Percentiles rank a stretch among this genome's conserved stretches.
Evolutionary conservation across 1,140 invertebrate genomes (phyloP).

Genomic region (Bombus polaris): DNA sequence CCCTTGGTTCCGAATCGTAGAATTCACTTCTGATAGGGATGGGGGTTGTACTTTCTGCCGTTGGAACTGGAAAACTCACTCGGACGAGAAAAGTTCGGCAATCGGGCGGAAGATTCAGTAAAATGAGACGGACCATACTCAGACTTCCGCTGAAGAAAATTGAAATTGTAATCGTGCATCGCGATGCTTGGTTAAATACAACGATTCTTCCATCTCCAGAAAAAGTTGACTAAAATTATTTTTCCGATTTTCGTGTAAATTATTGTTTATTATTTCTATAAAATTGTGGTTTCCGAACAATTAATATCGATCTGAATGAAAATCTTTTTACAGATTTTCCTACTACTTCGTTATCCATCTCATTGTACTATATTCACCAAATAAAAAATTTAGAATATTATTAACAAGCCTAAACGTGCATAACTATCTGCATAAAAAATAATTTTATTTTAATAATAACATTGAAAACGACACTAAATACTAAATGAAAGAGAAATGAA

Average conservation of each 20-base stretch:
- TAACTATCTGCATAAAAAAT: no score
- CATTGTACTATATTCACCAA: no score
- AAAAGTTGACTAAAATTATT: no score
- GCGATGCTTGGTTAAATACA: neutral
- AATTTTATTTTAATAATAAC: neutral
- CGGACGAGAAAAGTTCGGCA: conserved; percentile 47
- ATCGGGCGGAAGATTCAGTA: conserved; percentile 19
- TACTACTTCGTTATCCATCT: no score
- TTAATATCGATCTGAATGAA: no score
- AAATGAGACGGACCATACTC: conserved; percentile 19
- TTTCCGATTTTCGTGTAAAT: no score
- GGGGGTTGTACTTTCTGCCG: conserved; percentile 22
- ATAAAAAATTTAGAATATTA: no score
- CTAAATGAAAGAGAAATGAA: neutral
- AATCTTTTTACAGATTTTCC: no score
- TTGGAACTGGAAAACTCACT: conserved; percentile 34
- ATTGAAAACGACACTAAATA: neutral
- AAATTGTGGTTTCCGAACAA: no score
- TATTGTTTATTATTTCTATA: no score
- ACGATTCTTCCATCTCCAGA: no score
- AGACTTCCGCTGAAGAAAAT: neutral
- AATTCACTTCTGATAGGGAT: conserved; percentile 54
- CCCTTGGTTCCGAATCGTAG: conserved; percentile 25
- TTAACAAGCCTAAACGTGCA: no score
- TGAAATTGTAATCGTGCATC: conserved; percentile 18